Evolutionary conservation across 2,797 vertebrate genomes (phyloP).

Genomic region (Micrastur ruficollis): DNA sequence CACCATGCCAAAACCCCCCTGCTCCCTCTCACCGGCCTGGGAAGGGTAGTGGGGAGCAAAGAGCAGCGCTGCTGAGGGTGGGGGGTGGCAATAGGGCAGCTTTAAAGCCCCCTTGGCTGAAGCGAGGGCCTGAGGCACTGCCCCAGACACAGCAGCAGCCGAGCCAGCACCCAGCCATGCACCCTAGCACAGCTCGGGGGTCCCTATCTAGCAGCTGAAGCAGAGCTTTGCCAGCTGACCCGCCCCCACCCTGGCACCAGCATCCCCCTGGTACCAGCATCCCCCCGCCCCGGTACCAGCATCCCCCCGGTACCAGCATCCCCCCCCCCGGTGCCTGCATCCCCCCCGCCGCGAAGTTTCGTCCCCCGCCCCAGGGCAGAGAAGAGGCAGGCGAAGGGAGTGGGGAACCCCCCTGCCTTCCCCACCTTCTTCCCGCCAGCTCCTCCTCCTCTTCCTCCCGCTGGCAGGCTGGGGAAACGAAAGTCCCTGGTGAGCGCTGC

Average conservation of each 20-base stretch:
- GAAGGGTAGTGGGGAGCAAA: neutral
- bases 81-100: neutral
- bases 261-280: neutral
- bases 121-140: neutral
- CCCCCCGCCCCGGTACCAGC: neutral
- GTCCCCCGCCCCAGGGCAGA: neutral
- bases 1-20: rapidly evolving
- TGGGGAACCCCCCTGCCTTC: neutral
- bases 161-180: neutral
- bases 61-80: neutral
- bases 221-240: neutral
- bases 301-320: neutral
- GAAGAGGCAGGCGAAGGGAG: neutral
- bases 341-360: too few relatives aligned
- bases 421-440: neutral
- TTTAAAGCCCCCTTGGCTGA: neutral
- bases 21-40: neutral
- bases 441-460: neutral
- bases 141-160: neutral
- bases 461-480: neutral
- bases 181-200: neutral
- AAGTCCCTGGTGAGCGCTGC: neutral
- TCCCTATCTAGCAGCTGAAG: neutral
- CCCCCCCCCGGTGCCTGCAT: neutral
- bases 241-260: too few relatives aligned